Conservation (phyloP, 2,113 vertebrate genomes). For the Toxostoma redivivum region DNA sequence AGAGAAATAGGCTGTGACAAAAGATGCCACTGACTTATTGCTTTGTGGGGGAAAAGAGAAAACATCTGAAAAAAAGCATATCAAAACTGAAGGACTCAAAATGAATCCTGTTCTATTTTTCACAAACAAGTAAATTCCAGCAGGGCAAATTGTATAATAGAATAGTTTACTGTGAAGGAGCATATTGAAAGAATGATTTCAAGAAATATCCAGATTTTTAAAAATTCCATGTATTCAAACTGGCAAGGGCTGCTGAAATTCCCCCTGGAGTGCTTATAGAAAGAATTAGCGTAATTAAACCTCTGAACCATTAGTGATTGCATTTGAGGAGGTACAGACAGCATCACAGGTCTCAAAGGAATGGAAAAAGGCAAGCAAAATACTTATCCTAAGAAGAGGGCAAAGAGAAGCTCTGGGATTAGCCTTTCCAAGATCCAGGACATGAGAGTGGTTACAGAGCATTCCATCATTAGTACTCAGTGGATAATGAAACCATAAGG, state of each 20-base stretch:
- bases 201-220: background rate
- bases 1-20: background rate
- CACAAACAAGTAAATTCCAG: background rate
- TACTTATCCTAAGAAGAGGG: background rate
- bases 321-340: background rate
- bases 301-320: background rate
- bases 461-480: background rate
- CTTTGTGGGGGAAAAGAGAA: background rate
- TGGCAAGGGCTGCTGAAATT: background rate
- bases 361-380: background rate
- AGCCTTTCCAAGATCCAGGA: background rate
- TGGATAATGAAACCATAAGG: background rate
- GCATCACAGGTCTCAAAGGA: background rate
- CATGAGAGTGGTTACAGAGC: background rate
- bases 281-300: constrained; percentile 28
- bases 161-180: background rate
- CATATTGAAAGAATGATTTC: background rate
- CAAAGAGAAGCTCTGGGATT: background rate
- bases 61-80: background rate
- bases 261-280: background rate
- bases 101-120: background rate
- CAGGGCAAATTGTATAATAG: background rate
- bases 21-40: background rate
- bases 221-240: background rate
- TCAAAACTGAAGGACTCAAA: background rate